These are phyloP conservation scores for Apodemus speciosus DNA, from an alignment of 2,113 vertebrate species.

Conservation along the genomic window DNA sequence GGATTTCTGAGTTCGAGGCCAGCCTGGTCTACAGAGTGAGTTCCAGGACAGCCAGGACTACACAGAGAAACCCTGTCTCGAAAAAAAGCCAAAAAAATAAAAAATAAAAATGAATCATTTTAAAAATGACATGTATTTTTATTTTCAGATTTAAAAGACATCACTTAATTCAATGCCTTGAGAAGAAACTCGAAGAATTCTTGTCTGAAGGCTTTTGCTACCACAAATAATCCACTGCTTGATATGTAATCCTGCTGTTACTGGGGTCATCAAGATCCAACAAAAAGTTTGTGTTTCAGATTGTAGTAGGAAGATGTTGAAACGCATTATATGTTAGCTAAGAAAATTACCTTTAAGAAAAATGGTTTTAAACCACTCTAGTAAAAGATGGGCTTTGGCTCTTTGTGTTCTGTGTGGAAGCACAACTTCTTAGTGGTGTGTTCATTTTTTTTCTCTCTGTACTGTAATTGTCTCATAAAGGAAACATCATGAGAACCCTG, in stretches of 20 bases:
- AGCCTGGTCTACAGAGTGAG: too few species aligned
- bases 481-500: conserved; percentile 22
- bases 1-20: too few species aligned
- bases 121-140: background rate
- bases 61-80: too few species aligned
- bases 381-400: conserved; percentile 80
- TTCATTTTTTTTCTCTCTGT: conserved; percentile 69
- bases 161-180: conserved; percentile 94
- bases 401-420: conserved; percentile 81
- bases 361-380: conserved; percentile 68
- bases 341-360: conserved; percentile 80
- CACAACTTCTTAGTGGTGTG: conserved; percentile 63
- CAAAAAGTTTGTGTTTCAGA: conserved; percentile 77
- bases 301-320: conserved; percentile 74
- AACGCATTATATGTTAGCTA: conserved; percentile 74
- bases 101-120: background rate
- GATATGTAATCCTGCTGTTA: conserved; percentile 81
- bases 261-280: conserved; percentile 80
- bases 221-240: conserved; percentile 74
- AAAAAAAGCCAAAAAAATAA: too few species aligned
- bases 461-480: conserved; percentile 77
- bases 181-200: conserved; percentile 87
- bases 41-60: too few species aligned
- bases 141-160: conserved; percentile 93
- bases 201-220: conserved; percentile 82